Evolutionary conservation across 2,113 vertebrate genomes (phyloP), one percentile per base, ranked within the genome.

Genomic region (Oreochromis niloticus): DNA sequence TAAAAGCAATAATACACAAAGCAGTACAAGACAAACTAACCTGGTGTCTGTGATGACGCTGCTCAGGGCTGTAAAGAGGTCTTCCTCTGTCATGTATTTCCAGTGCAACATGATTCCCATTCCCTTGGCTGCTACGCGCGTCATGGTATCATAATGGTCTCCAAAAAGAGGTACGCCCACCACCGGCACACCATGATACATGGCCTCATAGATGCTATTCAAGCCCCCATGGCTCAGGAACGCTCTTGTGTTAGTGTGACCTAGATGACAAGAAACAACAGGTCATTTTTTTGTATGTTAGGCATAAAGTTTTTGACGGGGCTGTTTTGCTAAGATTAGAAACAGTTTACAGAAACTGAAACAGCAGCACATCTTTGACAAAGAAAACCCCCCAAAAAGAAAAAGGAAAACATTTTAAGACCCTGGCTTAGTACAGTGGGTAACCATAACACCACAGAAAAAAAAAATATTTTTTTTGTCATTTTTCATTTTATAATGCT

Each of bases 141-240:
- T 99, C 99, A 99, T 99, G 10, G 98, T 99, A 91, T 99, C 99
- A 0, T 99, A 99, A 91, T 99, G 99, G 95, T 99, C 99, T 71
- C 99, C 99, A 6, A 99, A 99, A 19, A 99, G 97, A 2, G 99
- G 99, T 56, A 99, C 97, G 4, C 99, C 99, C 57, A 99, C 98
- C 52, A 99, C 98, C 0, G 99, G 98, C 0, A 99, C 98, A 1
- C 99, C 98, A 1, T 99, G 99, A 94, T 99, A 99, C 98, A 99
- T 98, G 82, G 98, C 98, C 93, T 99, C 99, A 90, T 98, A 99
- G 93, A 99, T 99, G 95, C 99, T 98, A 95, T 99, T 99, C 88
- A 99, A 95, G 52, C 99, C 99, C 3, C 99, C 99, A 0, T 99
- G 99, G 86, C 98, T 99, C 90, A 99, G 96, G 92, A 99, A 99